Conservation (phyloP, 2,888 invertebrate species). For the Nephrotoma appendiculata region DNA sequence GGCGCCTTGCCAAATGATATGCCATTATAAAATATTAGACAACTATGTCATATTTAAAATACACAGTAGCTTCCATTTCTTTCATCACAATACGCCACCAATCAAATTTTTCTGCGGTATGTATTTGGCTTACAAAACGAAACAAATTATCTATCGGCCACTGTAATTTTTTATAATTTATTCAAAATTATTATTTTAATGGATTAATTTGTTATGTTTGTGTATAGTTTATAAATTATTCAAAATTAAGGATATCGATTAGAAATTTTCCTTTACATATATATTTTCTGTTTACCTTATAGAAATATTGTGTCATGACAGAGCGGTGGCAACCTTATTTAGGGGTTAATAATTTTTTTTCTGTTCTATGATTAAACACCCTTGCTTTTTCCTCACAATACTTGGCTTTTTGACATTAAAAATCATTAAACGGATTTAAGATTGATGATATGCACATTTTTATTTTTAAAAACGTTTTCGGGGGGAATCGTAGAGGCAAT, state of each 20-base stretch:
- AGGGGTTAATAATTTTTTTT: background rate
- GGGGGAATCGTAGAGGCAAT: background rate
- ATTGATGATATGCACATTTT: background rate
- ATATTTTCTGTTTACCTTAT: no score
- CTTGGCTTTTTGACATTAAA: background rate
- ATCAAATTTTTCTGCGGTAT: no score
- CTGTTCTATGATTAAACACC: background rate
- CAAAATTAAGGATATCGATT: background rate
- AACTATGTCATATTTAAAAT: no score
- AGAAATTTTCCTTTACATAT: background rate
- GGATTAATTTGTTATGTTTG: background rate
- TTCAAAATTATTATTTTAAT: background rate
- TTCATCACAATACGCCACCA: no score
- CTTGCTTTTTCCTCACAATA: background rate
- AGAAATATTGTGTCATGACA: background rate
- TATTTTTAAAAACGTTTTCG: background rate
- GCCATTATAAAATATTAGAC: no score
- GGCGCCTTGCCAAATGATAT: no score
- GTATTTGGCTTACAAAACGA: no score
- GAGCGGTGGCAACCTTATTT: background rate
- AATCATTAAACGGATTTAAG: background rate
- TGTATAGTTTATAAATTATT: background rate
- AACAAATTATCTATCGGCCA: background rate
- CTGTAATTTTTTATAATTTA: background rate
- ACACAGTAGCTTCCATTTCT: no score